Conservation (phyloP, 2,113 vertebrate genomes). For the Tragulus kanchil region DNA sequence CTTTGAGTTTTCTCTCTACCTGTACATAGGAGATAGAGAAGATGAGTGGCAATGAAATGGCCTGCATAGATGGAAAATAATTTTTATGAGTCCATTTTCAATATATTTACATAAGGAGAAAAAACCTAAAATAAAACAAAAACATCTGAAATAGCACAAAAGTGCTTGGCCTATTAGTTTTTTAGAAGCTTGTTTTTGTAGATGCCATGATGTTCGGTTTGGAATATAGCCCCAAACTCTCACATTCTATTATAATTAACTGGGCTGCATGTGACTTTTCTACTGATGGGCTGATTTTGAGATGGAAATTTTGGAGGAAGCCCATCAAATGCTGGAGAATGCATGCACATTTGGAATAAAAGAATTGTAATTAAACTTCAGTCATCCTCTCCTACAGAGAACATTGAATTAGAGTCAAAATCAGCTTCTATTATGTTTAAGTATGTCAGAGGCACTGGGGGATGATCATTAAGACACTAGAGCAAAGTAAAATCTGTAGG, state of each 20-base stretch:
- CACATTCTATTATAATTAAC: slow-evolving; percentile 70
- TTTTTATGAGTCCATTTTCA: slow-evolving; percentile 60
- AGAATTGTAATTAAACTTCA: slow-evolving; percentile 83
- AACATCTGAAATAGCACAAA: slow-evolving; percentile 54
- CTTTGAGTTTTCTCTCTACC: slow-evolving; percentile 5
- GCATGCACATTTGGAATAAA: slow-evolving; percentile 71
- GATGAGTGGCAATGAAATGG: not conserved
- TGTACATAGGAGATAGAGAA: not conserved
- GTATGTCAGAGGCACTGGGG: slow-evolving; percentile 72
- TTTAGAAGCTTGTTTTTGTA: slow-evolving; percentile 62
- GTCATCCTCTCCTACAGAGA: slow-evolving; percentile 80
- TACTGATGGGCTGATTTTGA: slow-evolving; percentile 73
- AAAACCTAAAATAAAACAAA: slow-evolving; percentile 49
- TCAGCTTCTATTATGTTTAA: slow-evolving; percentile 82
- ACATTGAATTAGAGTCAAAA: slow-evolving; percentile 82
- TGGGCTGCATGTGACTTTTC: slow-evolving; percentile 23
- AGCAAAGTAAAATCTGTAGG: slow-evolving; percentile 75
- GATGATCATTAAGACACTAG: slow-evolving; percentile 77
- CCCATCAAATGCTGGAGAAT: slow-evolving; percentile 55
- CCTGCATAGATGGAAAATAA: not conserved
- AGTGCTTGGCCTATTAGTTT: slow-evolving; percentile 56
- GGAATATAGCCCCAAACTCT: slow-evolving; percentile 57
- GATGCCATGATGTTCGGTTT: slow-evolving; percentile 17
- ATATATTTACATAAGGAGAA: slow-evolving; percentile 43
- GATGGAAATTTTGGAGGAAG: slow-evolving; percentile 78